Evolutionary conservation across 2,113 vertebrate genomes (phyloP), one percentile per base, ranked within the genome.

Genomic region (Gallinago jamesoni): DNA sequence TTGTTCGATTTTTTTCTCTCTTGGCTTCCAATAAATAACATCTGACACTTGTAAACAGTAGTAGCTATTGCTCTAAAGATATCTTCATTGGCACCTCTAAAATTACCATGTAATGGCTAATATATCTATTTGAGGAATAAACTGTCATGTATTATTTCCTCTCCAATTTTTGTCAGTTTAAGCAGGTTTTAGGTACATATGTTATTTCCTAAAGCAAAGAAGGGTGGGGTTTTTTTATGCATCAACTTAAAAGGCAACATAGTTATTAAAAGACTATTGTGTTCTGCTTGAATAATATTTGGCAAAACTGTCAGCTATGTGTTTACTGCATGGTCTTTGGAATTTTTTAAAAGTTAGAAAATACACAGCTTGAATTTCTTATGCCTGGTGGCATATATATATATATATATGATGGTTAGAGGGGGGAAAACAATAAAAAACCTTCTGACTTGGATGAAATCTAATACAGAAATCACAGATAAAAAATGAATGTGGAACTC

Each of bases 11-110:
- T 22, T 52, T 24, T 52, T 18, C 45, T 81, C 19, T 87, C 14
- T 21, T 67, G 35, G 4, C n/a, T 92, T 69, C 31, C 35, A 90
- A 27, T 73, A 83, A 82, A 53, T 57, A 83, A 77, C 75, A 93
- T 77, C 86, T 95, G 88, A 93, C 47, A 73, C 45, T 72, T 86
- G 11, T n/a, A 83, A 88, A 14, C 9, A 27, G 28, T 67, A 52
- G 35, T 76, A 85, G 19, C 27, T 86, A 53, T 83, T 86, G 66
- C 3, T 62, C 39, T 87, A 80, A 92, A 86, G 55, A 69, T 70
- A 50, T 66, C 12, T 81, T 59, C 28, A 62, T 18, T 90, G 25
- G 1, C 48, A 85, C 10, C 23, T 66, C 31, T 94, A 74, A 94
- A 95, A 88, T 84, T 86, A 73, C 12, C 8, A 19, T 53, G 5